A percentile compares a stretch with the other conserved stretches of the same genome.
Evolutionary conservation across 2,888 invertebrate species (phyloP).

Genomic region (Chamaedrilus cognettii): DNA sequence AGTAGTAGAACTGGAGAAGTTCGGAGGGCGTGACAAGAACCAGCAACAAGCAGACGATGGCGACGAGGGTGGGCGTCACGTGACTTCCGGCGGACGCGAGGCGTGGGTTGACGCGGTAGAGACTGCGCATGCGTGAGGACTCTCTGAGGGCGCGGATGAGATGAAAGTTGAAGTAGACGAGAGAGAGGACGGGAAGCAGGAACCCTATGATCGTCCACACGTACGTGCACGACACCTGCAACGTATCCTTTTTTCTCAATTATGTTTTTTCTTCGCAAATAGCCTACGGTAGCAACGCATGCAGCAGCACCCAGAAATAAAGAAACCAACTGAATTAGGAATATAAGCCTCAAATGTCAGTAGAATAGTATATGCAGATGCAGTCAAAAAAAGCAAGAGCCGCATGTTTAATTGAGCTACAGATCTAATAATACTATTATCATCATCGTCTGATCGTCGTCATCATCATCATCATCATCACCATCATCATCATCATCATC

Average conservation of each 20-base stretch:
- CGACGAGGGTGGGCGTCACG: slow-evolving; percentile 49
- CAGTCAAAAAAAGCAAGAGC: no score
- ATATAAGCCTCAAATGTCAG: no score
- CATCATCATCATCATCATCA: slow-evolving; percentile 20
- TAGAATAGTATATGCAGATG: no score
- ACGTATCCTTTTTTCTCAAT: no score
- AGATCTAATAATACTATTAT: no score
- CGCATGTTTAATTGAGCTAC: no score
- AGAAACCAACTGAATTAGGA: no score
- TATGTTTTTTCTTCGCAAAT: no score
- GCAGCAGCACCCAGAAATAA: no score
- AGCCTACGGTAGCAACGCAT: no score
- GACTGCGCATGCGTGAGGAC: slow-evolving; percentile 25
- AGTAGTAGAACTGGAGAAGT: slow-evolving; percentile 33
- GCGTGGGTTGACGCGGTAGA: slow-evolving; percentile 39
- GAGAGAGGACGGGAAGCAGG: slow-evolving; percentile 49
- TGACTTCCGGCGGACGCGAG: slow-evolving; percentile 52
- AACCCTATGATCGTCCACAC: slow-evolving; percentile 49
- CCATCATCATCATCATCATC: slow-evolving; percentile 20
- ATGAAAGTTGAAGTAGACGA: slow-evolving; percentile 52
- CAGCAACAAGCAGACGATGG: slow-evolving; percentile 52
- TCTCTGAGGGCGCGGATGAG: slow-evolving; percentile 41
- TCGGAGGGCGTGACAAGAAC: slow-evolving; percentile 54
- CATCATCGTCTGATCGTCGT: no score
- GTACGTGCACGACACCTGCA: slow-evolving; percentile 21